Evolutionary conservation across 1,140 invertebrate genomes (phyloP), one percentile per base, ranked within the genome.

Genomic region (Polypedilum pembai): DNA sequence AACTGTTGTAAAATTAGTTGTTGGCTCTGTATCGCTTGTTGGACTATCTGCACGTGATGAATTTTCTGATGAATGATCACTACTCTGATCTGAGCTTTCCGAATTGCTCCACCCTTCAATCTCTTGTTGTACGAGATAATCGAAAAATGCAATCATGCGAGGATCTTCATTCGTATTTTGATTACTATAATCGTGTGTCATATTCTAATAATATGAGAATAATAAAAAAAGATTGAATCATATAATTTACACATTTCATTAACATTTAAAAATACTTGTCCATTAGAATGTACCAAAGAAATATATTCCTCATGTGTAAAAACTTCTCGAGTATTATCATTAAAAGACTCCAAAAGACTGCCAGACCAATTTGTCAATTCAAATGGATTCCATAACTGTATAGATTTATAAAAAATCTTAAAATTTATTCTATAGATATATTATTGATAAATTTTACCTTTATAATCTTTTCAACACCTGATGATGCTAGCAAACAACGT

Each of bases 71-170:
- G 77, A 74, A 75, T 74, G 75, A 17, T 75, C 76, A 41, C 74
- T 80, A 77, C 81, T 83, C n/a, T 79, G 77, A 0, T 74, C 18
- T 72, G 85, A 85, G 75, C 86, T 85, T 40, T 85, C 84, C 1
- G 24, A 33, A 7, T 81, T 84, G 41, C 80, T 79, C 85, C 90
- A 88, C 15, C 88, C 91, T 82, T 95, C 93, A 65, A 95, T 88
- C 81, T 96, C 94, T 18, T 92, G 86, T 81, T 96, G 94, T 8
- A 98, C 92, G 0, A 97, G 82, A 3, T 93, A 94, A 84, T 98
- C 95, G 79, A 98, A 98, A 82, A 97, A 97, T 20, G 95, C 95
- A 90, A 98, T 93, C 95, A 98, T 97, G 72, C 93, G 86, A 1
- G 93, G 90, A 83, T 98, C 95, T 83, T 98, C 95, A 63, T 89